Base-by-base conservation (phyloP, 1,140 invertebrate species). In the Diachasma alloeum region DNA sequence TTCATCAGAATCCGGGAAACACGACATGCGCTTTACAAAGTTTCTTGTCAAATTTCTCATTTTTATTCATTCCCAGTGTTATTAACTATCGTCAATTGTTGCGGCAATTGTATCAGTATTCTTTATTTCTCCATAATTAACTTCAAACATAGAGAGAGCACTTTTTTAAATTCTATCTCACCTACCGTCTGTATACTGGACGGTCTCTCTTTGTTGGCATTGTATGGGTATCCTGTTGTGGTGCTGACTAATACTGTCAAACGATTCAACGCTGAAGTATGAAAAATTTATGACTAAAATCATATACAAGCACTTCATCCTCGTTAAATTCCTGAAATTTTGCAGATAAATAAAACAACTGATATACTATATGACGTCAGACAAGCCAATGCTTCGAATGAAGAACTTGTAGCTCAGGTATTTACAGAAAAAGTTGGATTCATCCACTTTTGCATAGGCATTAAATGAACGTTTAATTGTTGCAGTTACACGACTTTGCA, bases 401-500 rank as follows among this genome's bases (percentile, higher is more conserved):
- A 36, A n/a, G 24, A 10, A 66, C 9, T 66, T 13, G 15, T 31
- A 66, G 9, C 22, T 66, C 9, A 66, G 59, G 59, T 66, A 66
- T 3, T 9, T 31, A 0, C 17, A 59, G 5, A 22, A 22, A 10
- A 22, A 22, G 17, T 3, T 0, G 17, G 5, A 22, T 19, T 59
- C 8, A 22, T 31, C 6, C n/a, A n/a, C n/a, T n/a, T 17, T 17
- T 53, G 8, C n/a, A 53, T 0, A 53, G 6, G 8, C 0, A 0
- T 53, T 53, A 17, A 17, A 53, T 53, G 1, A 5, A 10, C 5
- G 11, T 66, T 4, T 11, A n/a, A n/a, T 26, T 66, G 4, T 77
- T 53, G 37, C 37, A 77, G 75, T 13, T 77, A 13, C n/a, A 67
- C 0, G 17, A 72, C 46, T 77, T 77, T 31, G 56, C 63, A 8